Base-by-base conservation (phyloP, 1,140 invertebrate genomes). In the Thaumetopoea pityocampa region DNA sequence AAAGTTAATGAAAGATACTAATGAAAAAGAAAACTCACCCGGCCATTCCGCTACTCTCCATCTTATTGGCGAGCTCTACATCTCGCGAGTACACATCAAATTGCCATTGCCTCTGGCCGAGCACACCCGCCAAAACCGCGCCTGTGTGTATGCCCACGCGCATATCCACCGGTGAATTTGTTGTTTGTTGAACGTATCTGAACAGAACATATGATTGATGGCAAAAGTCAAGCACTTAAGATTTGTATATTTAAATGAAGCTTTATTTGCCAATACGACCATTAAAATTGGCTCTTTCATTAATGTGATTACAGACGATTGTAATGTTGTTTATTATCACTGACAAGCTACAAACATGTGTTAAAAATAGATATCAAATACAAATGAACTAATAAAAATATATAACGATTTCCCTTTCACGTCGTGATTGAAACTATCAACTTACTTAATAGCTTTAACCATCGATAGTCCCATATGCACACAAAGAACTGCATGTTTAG, bases 11-110 rank as follows among this genome's bases (percentile, higher is more conserved):
- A 28, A 28, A 34, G 12, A 12, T 10, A 17, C 5, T 19, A 26
- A 4, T 1, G 5, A 23, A 22, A 2, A 2, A 23, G 22, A 26
- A 1, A 43, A 82, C 89, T 89, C 86, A 98, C 97, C 97, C 97
- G 2, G 97, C 95, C 79, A 94, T 91, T 19, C 98, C 98, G 44
- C 94, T 95, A 73, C 95, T 96, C 85, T 99, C 98, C 97, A 99
- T 99, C 86, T 98, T 98, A 79, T 99, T 99, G 5, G 98, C 98
- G 23, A 99, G 86, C 64, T 97, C 97, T 3, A 99, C 98, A 73
- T 99, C 98, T 67, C 98, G 94, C 42, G 94, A 96, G 79, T 98
- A 99, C 16, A 99, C 96, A 67, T 99, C 98, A 85, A 98, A 99
- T 85, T 99, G 97, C 97, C 97, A 99, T 71, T 99, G 98, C 15